Conservation (phyloP, 2,113 vertebrate genomes). For the Brachyhypopomus occidentalis region DNA sequence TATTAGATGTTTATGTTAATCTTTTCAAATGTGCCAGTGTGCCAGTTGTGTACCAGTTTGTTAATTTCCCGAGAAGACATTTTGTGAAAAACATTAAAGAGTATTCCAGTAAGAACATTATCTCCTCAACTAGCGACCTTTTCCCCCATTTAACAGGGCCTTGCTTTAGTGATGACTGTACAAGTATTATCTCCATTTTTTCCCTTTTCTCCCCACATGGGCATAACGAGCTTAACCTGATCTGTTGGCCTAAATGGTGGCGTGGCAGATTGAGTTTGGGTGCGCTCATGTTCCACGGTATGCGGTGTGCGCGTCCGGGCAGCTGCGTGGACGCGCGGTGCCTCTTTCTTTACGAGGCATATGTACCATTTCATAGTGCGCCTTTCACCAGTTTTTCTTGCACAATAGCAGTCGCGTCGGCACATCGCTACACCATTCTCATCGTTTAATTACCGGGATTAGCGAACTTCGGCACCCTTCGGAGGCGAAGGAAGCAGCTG, state of each 20-base stretch:
- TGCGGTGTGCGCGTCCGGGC: no score
- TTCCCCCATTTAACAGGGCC: not conserved
- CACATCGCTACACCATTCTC: slow-evolving; percentile 59
- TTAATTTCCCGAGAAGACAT: not conserved
- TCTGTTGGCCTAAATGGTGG: slow-evolving; percentile 8
- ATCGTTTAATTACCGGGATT: slow-evolving; percentile 77
- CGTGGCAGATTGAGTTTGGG: not conserved
- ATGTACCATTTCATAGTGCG: not conserved
- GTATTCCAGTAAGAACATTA: not conserved
- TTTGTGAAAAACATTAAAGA: not conserved
- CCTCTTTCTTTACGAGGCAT: not conserved
- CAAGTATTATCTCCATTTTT: slow-evolving; percentile 27
- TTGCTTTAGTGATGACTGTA: slow-evolving; percentile 3
- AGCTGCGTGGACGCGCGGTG: no score
- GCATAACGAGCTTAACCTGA: slow-evolving; percentile 9
- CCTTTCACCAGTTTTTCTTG: slow-evolving; percentile 15
- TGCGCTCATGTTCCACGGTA: not conserved
- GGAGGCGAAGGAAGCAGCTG: slow-evolving; percentile 76
- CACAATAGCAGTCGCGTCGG: not conserved
- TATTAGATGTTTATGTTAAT: not conserved
- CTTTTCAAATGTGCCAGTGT: not conserved
- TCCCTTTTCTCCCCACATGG: not conserved
- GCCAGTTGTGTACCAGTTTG: not conserved
- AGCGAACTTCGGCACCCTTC: slow-evolving; percentile 69
- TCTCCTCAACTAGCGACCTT: not conserved